Percentiles rank a stretch among this genome's conserved stretches.
These are phyloP conservation scores for Paradoxurus hermaphroditus DNA, from an alignment of 2,113 vertebrate genomes.

Conservation along the genomic window DNA sequence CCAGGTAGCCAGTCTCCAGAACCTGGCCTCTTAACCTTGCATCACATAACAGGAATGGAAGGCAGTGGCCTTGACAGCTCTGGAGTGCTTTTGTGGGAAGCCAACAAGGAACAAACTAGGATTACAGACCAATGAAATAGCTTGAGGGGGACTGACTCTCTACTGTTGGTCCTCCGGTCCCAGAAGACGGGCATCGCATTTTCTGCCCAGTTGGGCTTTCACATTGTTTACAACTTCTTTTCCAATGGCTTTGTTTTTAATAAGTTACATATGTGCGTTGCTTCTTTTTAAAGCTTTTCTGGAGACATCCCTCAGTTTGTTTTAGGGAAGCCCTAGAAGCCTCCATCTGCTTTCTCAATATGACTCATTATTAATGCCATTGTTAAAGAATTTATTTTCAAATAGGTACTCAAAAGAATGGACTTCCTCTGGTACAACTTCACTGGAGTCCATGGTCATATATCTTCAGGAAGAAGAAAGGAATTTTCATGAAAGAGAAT, in stretches of 20 bases:
- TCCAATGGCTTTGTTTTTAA: slow-evolving; percentile 65
- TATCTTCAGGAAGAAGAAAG: slow-evolving; percentile 5
- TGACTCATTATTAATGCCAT: slow-evolving; percentile 34
- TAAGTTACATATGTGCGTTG: slow-evolving; percentile 67
- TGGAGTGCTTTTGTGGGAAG: background rate
- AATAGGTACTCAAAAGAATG: background rate
- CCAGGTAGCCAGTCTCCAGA: background rate
- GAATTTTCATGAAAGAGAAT: background rate
- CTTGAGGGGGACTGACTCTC: background rate
- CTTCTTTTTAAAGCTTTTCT: slow-evolving; percentile 66
- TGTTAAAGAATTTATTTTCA: background rate
- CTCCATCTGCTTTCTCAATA: slow-evolving; percentile 49
- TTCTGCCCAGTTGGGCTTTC: slow-evolving; percentile 64
- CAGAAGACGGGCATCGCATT: background rate
- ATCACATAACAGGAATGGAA: background rate
- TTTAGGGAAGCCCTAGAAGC: slow-evolving; percentile 64
- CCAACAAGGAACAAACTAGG: background rate
- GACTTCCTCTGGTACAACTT: background rate
- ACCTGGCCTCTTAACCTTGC: background rate
- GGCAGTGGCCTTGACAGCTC: background rate
- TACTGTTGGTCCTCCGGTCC: background rate
- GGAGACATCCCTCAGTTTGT: slow-evolving; percentile 71
- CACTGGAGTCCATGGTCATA: background rate
- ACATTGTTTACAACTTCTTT: slow-evolving; percentile 66
- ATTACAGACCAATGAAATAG: background rate